Percentiles rank a stretch among this genome's conserved stretches.
These are phyloP conservation scores for Conopomorpha cramerella DNA, from an alignment of 1,140 invertebrate genomes.

Conservation along the genomic window DNA sequence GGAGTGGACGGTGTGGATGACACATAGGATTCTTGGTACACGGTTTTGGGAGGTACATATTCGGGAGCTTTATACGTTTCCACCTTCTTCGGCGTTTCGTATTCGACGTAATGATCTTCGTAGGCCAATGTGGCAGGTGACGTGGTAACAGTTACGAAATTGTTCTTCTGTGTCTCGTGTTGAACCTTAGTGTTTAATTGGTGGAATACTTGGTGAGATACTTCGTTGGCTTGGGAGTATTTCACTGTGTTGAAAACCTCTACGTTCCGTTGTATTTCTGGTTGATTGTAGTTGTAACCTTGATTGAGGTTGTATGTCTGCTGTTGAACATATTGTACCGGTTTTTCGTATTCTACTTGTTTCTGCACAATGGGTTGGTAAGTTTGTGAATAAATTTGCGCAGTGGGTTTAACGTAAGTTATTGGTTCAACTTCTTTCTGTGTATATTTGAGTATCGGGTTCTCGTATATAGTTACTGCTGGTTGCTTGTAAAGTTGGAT, in stretches of 20 bases:
- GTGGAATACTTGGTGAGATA: conserved; percentile 45
- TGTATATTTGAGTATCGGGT: conserved; percentile 39
- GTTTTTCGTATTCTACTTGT: conserved; percentile 18
- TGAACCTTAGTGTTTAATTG: conserved; percentile 15
- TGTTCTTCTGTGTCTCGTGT: conserved; percentile 20
- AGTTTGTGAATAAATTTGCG: conserved; percentile 30
- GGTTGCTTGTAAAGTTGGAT: conserved; percentile 29
- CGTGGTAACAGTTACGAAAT: conserved; percentile 34
- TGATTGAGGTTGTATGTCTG: conserved; percentile 14
- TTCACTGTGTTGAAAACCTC: conserved; percentile 17
- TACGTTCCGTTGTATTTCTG: conserved; percentile 32
- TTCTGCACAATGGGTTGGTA: conserved; percentile 21
- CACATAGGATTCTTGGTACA: conserved; percentile 21
- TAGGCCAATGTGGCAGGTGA: conserved; percentile 37
- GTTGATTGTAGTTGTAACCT: conserved; percentile 31
- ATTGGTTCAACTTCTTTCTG: conserved; percentile 32
- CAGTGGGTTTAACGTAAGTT: conserved; percentile 28
- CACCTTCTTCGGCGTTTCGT: conserved; percentile 19
- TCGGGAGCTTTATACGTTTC: conserved; percentile 32
- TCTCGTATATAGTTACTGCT: conserved; percentile 38
- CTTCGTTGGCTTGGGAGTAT: conserved; percentile 39
- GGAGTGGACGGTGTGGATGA: conserved; percentile 24
- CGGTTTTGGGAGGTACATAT: conserved; percentile 32
- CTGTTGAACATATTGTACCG: conserved; percentile 18
- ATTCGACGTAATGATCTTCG: conserved; percentile 38